Percentiles rank a stretch among this genome's conserved stretches.
Conservation (phyloP, 2,113 vertebrate species). For the Calyptommatus sinebrachiatus region DNA sequence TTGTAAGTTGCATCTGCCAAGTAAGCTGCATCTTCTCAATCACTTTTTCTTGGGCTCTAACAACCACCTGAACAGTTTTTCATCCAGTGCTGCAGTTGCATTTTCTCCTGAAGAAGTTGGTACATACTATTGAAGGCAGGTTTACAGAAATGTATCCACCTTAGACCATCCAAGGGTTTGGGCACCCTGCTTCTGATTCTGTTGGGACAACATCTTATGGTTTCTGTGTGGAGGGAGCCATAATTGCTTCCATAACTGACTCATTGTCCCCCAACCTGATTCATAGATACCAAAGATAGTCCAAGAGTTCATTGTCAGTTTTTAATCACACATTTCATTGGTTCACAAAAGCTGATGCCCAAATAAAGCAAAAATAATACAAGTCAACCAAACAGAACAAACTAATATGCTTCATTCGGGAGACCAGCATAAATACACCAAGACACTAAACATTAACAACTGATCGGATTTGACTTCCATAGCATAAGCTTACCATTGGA, state of each 20-base stretch:
- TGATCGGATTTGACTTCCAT: not conserved
- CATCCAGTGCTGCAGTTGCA: too few species aligned
- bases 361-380: not conserved
- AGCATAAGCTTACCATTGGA: not conserved
- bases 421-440: constrained; percentile 26
- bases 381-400: not conserved
- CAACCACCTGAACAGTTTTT: too few species aligned
- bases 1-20: too few species aligned
- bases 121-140: too few species aligned
- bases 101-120: too few species aligned
- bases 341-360: not conserved
- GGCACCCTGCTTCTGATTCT: too few species aligned
- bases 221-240: not conserved
- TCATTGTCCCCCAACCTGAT: not conserved
- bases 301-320: not conserved
- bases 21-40: too few species aligned
- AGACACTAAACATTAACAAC: not conserved
- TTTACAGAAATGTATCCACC: too few species aligned
- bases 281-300: not conserved
- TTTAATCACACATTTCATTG: not conserved
- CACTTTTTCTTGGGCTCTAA: too few species aligned
- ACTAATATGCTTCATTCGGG: not conserved
- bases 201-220: too few species aligned
- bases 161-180: too few species aligned
- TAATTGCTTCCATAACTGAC: not conserved